These are phyloP conservation scores for Orestias chungarensis DNA, from an alignment of 2,797 vertebrate species.

Conservation along the genomic window DNA sequence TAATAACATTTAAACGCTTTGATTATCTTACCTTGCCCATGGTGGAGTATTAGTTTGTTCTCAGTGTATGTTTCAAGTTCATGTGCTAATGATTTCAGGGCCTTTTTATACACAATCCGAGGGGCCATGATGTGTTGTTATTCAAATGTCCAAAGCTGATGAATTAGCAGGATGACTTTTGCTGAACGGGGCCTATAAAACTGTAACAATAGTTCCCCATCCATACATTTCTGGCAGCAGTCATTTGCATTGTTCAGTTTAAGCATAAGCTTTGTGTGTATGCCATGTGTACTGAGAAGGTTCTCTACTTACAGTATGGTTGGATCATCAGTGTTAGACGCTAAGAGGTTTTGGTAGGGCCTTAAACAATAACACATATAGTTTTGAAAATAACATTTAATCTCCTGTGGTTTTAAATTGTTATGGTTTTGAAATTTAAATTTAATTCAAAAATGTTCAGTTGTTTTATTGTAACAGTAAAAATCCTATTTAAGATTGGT, in stretches of 20 bases:
- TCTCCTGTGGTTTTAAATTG: no score
- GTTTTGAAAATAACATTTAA: no score
- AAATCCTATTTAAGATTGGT: no score
- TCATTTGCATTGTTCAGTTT: constrained; percentile 71
- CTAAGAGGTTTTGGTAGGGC: no score
- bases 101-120: constrained; percentile 77
- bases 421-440: not conserved
- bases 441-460: not conserved
- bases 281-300: constrained; percentile 59
- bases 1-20: not conserved
- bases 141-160: constrained; percentile 82
- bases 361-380: not conserved
- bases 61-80: constrained; percentile 71
- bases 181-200: constrained; percentile 76
- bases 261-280: constrained; percentile 69
- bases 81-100: constrained; percentile 65
- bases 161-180: constrained; percentile 80
- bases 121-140: constrained; percentile 75
- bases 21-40: constrained; percentile 79
- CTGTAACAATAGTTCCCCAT: constrained; percentile 73
- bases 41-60: constrained; percentile 69
- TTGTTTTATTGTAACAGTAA: no score
- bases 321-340: constrained; percentile 42
- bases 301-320: constrained; percentile 67
- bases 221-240: constrained; percentile 81